Evolutionary conservation across 2,888 invertebrate genomes (phyloP).

Genomic region (Sericinus montela): DNA sequence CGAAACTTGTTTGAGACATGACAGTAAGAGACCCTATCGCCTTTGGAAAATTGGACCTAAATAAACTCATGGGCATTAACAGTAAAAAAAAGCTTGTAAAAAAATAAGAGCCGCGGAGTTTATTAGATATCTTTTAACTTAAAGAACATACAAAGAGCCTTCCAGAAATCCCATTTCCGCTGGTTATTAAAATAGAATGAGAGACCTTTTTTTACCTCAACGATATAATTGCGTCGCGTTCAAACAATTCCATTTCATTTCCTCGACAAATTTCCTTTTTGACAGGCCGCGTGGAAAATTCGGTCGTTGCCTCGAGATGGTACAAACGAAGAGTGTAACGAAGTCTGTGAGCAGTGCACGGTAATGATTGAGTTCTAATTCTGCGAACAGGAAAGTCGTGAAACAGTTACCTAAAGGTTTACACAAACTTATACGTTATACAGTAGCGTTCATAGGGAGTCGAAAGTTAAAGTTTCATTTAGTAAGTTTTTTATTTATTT

Average conservation of each 20-base stretch:
- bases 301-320: conserved; percentile 14
- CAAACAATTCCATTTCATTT: conserved; percentile 20
- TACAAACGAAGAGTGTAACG: neutral
- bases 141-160: neutral
- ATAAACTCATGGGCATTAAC: no score
- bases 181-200: neutral
- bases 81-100: no score
- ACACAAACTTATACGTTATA: no score
- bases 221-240: conserved; percentile 19
- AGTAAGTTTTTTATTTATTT: no score
- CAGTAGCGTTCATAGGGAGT: no score
- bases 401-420: no score
- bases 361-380: neutral
- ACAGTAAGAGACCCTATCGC: no score
- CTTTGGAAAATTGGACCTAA: no score
- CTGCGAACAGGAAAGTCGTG: neutral
- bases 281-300: conserved; percentile 36
- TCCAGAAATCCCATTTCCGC: conserved; percentile 2
- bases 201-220: conserved; percentile 9
- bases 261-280: conserved; percentile 30
- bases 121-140: no score
- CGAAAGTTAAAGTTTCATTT: no score
- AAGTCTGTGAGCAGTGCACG: neutral
- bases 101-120: no score
- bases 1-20: no score